Evolutionary conservation across 2,797 vertebrate species (phyloP).

Genomic region (Anniella stebbinsi): DNA sequence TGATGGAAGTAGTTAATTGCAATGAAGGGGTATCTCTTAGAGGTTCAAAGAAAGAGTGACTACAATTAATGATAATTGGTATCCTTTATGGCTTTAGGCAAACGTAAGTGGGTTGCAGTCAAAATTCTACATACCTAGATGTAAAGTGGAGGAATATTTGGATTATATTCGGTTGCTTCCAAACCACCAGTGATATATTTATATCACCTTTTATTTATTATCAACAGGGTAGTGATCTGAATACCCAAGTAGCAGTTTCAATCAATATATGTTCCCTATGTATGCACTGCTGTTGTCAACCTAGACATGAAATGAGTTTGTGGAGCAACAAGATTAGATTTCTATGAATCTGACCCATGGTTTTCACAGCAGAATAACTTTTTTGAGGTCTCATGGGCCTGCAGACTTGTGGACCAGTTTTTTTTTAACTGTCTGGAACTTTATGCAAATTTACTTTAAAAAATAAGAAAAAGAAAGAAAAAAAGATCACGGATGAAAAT

Average conservation of each 20-base stretch:
- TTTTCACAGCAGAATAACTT: too few species aligned
- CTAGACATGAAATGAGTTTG: background rate
- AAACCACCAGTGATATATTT: background rate
- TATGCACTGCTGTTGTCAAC: background rate
- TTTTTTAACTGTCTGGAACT: too few species aligned
- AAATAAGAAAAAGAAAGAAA: too few species aligned
- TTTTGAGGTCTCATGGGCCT: too few species aligned
- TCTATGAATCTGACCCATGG: too few species aligned
- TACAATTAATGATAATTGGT: background rate
- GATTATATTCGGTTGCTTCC: background rate
- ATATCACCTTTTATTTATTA: background rate
- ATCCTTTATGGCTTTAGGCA: background rate
- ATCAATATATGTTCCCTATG: too few species aligned
- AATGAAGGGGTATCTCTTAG: slow-evolving; percentile 12
- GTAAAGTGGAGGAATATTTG: background rate
- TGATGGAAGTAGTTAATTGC: background rate
- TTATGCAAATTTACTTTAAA: too few species aligned
- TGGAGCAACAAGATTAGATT: background rate
- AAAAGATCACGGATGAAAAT: too few species aligned
- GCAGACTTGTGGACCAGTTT: too few species aligned
- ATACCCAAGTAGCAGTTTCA: too few species aligned
- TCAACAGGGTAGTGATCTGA: too few species aligned
- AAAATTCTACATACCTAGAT: background rate
- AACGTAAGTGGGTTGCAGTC: background rate
- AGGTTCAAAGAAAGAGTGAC: background rate